Base-by-base conservation (phyloP, 2,888 invertebrate genomes). In the Epistrophe eligans region DNA sequence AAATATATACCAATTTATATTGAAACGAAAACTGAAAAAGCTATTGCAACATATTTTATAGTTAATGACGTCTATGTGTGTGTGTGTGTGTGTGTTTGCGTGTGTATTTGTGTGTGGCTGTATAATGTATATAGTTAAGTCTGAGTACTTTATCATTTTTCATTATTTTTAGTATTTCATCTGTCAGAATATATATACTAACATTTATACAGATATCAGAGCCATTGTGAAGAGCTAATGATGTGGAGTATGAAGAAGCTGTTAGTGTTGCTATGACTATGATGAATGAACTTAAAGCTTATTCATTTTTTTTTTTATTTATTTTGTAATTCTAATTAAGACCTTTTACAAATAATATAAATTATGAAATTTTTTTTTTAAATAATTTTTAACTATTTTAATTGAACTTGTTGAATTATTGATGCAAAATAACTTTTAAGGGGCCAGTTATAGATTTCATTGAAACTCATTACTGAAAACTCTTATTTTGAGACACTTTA, bases 1-100 rank as follows among this genome's bases (percentile, higher is more conserved):
- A 55, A 4, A 7, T 32, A 55, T 4, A 17, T 19, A 52, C 24
- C 6, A 52, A 52, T 24, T 52, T 24, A 52, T 24, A 52, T 52
- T 52, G 24, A 24, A 28, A 52, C 52, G 24, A 52, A n/a, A n/a
- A 57, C 8, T n/a, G 45, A 45, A 45, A 2, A 7, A 7, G 15
- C n/a, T 57, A 57, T n/a, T 57, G 57, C n/a, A 57, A 57, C 57
- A 57, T 57, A 57, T 57, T 35, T 57, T 35, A 57, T 35, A 32
- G 32, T 35, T 57, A 57, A 35, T 57, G 57, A 57, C n/a, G 57
- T 45, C 45, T 45, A n/a, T 45, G 10, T 9, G 32, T 32, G 32
- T 6, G 45, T n/a, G 2, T 35, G 35, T 57, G 8, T 32, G 2
- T 43, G 32, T 32, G 35, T 32, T 11, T 55, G 52, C 0, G 0